phyloP scores from a whole-genome alignment of 2,113 vertebrate species.

The Sinocyclocheilus grahami region DNA sequence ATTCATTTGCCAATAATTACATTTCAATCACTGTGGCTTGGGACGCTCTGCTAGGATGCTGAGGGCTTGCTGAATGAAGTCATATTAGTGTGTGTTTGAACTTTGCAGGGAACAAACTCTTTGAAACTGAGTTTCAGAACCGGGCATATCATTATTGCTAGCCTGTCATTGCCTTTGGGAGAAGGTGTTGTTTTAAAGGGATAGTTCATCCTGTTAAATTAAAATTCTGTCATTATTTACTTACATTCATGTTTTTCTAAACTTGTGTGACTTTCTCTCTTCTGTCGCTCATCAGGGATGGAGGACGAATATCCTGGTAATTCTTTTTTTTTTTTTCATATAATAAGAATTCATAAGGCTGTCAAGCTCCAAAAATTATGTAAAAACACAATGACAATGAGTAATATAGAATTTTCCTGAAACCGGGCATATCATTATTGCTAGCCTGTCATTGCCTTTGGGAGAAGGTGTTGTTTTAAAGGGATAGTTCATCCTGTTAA shows the following conservation, averaged over 20 bases:
- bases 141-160: background rate
- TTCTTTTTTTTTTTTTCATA: background rate
- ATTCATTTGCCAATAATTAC: slow-evolving; percentile 63
- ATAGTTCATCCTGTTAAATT: background rate
- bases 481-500: background rate
- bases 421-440: background rate
- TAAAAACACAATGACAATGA: background rate
- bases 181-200: background rate
- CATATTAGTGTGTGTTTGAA: slow-evolving; percentile 25
- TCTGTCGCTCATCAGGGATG: too few relatives aligned
- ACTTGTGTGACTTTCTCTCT: background rate
- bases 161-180: background rate
- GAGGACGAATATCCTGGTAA: background rate
- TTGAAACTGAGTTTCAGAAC: slow-evolving; percentile 50
- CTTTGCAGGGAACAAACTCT: slow-evolving; percentile 36
- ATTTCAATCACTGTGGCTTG: slow-evolving; percentile 48
- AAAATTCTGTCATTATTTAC: background rate
- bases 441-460: background rate
- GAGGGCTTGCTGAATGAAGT: slow-evolving; percentile 23
- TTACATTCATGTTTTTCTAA: background rate
- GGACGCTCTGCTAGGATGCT: slow-evolving; percentile 32
- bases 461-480: background rate
- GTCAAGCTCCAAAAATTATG: background rate
- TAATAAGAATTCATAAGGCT: background rate
- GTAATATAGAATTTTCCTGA: too few relatives aligned